A percentile compares a stretch with the other conserved stretches of the same genome.
Conservation (phyloP, 2,888 invertebrate genomes). For the Nephrotoma appendiculata region DNA sequence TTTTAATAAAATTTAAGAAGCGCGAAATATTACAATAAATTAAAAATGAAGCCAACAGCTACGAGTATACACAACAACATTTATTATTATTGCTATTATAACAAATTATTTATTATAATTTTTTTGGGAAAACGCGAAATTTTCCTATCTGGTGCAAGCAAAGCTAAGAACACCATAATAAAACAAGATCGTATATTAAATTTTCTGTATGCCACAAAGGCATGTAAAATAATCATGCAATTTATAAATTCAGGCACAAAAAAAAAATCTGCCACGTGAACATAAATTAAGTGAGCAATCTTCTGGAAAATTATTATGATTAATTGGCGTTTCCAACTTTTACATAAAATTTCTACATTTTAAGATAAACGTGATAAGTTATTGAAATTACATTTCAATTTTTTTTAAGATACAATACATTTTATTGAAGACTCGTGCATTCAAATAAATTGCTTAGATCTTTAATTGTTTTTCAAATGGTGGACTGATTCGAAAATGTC, state of each 20-base stretch:
- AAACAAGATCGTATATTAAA: neutral
- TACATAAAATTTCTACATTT: too few species aligned
- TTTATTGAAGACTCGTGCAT: too few species aligned
- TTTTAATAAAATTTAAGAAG: neutral
- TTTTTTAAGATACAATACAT: too few species aligned
- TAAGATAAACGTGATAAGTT: too few species aligned
- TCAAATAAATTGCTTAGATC: too few species aligned
- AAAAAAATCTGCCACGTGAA: neutral
- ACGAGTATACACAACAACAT: neutral
- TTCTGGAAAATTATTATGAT: neutral
- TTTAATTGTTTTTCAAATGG: too few species aligned
- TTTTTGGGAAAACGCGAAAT: neutral
- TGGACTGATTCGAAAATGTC: too few species aligned
- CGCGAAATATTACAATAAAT: neutral
- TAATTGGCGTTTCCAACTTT: too few species aligned
- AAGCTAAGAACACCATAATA: neutral
- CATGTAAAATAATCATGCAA: neutral
- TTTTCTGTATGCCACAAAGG: neutral
- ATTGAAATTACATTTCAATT: too few species aligned
- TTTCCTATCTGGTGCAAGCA: neutral
- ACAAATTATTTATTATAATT: neutral
- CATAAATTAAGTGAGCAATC: neutral
- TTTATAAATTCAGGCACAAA: neutral
- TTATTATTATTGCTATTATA: neutral
- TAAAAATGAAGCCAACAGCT: neutral